Evolutionary conservation across 2,888 invertebrate genomes (phyloP).

Genomic region (Gymnosoma rotundatum): DNA sequence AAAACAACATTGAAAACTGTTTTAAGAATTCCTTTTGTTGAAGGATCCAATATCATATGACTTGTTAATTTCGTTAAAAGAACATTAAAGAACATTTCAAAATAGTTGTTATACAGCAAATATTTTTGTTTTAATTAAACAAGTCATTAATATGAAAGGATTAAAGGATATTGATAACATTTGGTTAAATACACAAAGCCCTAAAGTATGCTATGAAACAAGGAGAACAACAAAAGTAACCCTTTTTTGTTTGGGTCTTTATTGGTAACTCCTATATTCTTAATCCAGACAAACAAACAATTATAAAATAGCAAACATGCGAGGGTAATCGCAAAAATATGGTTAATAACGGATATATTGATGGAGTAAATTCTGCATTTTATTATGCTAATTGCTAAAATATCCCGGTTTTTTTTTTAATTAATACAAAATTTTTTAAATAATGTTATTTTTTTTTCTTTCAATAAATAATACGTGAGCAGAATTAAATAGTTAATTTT

Average conservation of each 20-base stretch:
- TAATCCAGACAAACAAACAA: constrained; percentile 46
- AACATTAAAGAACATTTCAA: background rate
- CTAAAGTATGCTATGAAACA: constrained; percentile 23
- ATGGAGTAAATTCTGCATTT: too few species aligned
- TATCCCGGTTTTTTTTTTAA: too few species aligned
- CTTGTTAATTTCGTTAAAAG: constrained; percentile 4
- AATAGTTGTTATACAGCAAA: background rate
- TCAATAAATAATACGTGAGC: too few species aligned
- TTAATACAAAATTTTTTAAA: too few species aligned
- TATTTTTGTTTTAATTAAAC: background rate
- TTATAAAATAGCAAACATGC: background rate
- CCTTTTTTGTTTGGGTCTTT: constrained; percentile 11
- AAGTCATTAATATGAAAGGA: constrained; percentile 28
- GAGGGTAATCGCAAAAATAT: too few species aligned
- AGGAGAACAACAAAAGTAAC: constrained; percentile 17
- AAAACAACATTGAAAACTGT: background rate
- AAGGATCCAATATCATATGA: constrained; percentile 47
- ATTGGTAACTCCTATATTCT: background rate
- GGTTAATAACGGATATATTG: too few species aligned
- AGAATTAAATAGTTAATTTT: too few species aligned
- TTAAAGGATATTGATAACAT: constrained; percentile 59
- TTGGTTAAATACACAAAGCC: constrained; percentile 50
- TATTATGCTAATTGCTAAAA: too few species aligned
- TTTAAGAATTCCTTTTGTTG: constrained; percentile 35
- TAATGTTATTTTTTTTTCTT: too few species aligned